A percentile compares a stretch with the other conserved stretches of the same genome.
Conservation (phyloP, 2,113 vertebrate species). For the Myotis lucifugus region DNA sequence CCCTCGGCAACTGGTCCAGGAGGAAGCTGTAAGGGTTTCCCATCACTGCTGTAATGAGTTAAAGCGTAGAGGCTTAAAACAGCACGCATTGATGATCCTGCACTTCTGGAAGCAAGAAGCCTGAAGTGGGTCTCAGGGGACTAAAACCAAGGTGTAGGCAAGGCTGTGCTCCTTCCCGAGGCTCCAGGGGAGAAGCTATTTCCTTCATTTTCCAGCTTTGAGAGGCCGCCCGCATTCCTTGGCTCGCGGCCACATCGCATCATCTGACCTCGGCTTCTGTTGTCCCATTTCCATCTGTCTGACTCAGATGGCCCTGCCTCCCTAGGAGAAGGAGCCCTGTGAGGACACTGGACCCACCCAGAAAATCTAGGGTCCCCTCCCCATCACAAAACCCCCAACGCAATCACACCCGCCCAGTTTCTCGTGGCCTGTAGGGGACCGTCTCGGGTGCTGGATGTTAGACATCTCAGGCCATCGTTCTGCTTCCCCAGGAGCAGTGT, state of each 20-base stretch:
- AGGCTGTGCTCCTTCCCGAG: not conserved
- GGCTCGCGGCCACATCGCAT: not conserved
- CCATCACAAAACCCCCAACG: not conserved
- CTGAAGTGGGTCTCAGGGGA: accelerated
- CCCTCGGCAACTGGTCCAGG: accelerated
- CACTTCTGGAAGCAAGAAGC: not conserved
- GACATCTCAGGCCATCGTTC: no score
- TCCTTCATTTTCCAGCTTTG: not conserved
- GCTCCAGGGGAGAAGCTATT: not conserved
- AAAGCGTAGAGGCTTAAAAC: not conserved
- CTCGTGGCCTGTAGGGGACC: not conserved
- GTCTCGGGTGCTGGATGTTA: not conserved
- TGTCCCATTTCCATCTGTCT: not conserved
- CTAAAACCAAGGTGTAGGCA: not conserved
- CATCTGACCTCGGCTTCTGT: not conserved
- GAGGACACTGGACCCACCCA: no score
- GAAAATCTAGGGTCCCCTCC: not conserved
- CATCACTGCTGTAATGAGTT: accelerated
- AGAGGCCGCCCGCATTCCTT: not conserved
- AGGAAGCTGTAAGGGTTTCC: not conserved
- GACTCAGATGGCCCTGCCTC: not conserved
- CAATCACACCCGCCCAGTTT: not conserved
- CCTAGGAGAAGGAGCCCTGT: not conserved
- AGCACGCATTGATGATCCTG: not conserved
- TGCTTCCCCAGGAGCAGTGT: no score